Evolutionary conservation across 2,797 vertebrate genomes (phyloP).

Genomic region (Bufotes viridis): DNA sequence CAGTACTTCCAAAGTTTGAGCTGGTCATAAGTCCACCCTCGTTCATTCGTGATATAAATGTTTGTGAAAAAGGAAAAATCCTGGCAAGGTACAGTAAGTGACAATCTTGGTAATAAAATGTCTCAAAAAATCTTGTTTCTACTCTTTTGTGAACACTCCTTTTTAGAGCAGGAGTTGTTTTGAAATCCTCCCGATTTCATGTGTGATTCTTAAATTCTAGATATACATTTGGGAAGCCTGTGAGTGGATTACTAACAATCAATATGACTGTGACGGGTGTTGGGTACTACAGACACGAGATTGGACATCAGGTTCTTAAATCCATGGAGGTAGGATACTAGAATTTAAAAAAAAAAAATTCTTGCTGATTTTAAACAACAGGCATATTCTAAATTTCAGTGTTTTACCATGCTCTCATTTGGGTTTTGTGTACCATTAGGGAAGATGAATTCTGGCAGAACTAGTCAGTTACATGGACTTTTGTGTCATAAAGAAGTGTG

Average conservation of each 20-base stretch:
- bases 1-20: conserved; percentile 91
- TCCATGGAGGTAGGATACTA: conserved; percentile 82
- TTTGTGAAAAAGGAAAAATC: conserved; percentile 84
- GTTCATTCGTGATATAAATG: conserved; percentile 84
- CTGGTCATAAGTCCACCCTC: conserved; percentile 82
- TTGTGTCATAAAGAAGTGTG: too few relatives aligned
- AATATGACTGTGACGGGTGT: conserved; percentile 95
- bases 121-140: not conserved
- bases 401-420: not conserved
- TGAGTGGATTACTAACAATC: conserved; percentile 83
- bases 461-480: too few relatives aligned
- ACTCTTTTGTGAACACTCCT: not conserved
- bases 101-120: not conserved
- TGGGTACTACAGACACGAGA: conserved; percentile 92
- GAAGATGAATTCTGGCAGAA: not conserved
- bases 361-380: not conserved
- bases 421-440: not conserved
- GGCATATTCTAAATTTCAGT: not conserved
- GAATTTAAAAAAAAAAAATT: too few relatives aligned
- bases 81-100: conserved; percentile 79
- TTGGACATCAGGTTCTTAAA: conserved; percentile 88
- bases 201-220: conserved; percentile 70
- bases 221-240: conserved; percentile 93
- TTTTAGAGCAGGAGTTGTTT: not conserved
- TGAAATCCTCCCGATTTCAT: not conserved